Base-by-base conservation (phyloP, 2,888 invertebrate species). In the Timema cristinae region DNA sequence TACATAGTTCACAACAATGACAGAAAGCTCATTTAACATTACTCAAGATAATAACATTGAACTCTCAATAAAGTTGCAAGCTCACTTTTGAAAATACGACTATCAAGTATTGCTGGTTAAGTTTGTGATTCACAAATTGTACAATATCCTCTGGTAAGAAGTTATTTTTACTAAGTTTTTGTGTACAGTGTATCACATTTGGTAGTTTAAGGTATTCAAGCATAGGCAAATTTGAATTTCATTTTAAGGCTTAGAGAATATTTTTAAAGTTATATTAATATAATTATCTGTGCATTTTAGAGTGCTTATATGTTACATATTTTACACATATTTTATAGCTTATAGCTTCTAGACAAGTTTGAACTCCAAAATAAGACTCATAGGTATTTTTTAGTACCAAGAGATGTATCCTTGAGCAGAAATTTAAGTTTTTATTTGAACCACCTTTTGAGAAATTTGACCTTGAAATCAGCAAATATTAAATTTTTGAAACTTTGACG, bases 291-390 rank as follows among this genome's bases (percentile, higher is more conserved):
- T 32, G 32, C 32, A 32, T 32, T 32, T 32, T 32, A 4, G 32
- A 32, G 32, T 32, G 32, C 32, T 32, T 32, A 32, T 2, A 32
- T 32, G 32, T 32, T 32, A 32, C 32, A 32, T 4, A 32, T 11
- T 56, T 56, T 7, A 56, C 56, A 56, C 56, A 10, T 56, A 16
- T 56, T 56, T 56, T 2, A 16, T 5, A 56, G 56, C 11, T 7
- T 56, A 7, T 81, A 63, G 80, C 81, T 70, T 86, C 85, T 0
- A 88, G 78, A 56, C 88, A 78, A 70, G 80, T 79, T 73, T 88
- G 86, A 13, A 86, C 71, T 71, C 79, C 76, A 8, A 66, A 70
- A 70, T 83, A 77, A 77, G 82, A 81, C 71, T 79, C 79, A 56
- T 16, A 56, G 56, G 16, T 56, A 6, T 56, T 56, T 0, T 7